phyloP scores from a whole-genome alignment of 2,888 invertebrate genomes.

The Itoplectis maculator region DNA sequence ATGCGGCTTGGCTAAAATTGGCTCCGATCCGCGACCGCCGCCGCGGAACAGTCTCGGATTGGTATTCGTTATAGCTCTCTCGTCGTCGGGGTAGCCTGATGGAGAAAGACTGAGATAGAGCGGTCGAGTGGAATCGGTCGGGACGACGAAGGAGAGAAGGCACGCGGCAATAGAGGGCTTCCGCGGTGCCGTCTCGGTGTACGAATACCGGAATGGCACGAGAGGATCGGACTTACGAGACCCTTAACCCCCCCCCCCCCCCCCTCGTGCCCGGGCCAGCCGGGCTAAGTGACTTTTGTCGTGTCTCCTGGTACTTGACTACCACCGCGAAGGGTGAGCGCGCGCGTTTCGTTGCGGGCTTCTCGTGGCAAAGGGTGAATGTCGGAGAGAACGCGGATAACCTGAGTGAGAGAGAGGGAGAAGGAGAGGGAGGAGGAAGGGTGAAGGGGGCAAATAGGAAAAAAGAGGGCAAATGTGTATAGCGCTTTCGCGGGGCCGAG shows the following conservation, averaged over 20 bases:
- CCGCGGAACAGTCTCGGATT: constrained; percentile 21
- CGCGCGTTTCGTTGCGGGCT: constrained; percentile 58
- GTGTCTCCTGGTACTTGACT: constrained; percentile 76
- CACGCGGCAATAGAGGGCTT: constrained; percentile 6
- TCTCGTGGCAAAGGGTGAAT: constrained; percentile 21
- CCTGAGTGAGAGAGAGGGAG: constrained; percentile 39
- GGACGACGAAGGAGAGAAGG: constrained; percentile 35
- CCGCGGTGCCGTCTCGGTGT: constrained; percentile 26
- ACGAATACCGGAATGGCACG: constrained; percentile 68
- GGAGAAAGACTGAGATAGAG: constrained; percentile 12
- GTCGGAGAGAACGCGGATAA: constrained; percentile 66
- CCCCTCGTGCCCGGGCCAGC: constrained; percentile 67
- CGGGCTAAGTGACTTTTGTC: constrained; percentile 79
- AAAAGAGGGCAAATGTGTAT: constrained; percentile 44
- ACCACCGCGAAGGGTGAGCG: constrained; percentile 38
- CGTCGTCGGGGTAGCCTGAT: not conserved
- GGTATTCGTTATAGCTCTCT: constrained; percentile 18
- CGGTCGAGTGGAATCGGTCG: not conserved
- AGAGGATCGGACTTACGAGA: constrained; percentile 65
- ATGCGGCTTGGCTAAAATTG: constrained; percentile 28
- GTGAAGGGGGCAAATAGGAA: constrained; percentile 56
- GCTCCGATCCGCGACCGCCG: constrained; percentile 19
- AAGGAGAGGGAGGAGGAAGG: constrained; percentile 27
- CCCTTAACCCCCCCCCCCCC: constrained; percentile 68
- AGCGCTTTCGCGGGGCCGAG: constrained; percentile 8